Evolutionary conservation across 1,140 invertebrate species (phyloP), one percentile per base, ranked within the genome.

Genomic region (Trachymyrmex septentrionalis): DNA sequence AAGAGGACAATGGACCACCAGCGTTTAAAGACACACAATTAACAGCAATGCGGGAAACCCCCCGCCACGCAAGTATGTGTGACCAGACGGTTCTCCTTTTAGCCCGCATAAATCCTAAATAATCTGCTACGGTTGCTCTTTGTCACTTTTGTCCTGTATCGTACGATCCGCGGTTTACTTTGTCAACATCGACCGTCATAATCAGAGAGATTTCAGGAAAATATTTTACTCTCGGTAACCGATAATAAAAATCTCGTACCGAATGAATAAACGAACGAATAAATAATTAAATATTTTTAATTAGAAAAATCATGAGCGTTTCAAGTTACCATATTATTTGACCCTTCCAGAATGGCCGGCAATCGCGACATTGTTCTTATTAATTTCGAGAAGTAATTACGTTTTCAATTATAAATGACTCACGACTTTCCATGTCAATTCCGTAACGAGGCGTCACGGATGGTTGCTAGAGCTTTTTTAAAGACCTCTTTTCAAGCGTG

Each of bases 31-130:
- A 84, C 53, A 69, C 9, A 61, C 90, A 92, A 92, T 92, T 92
- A 92, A 81, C 78, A 82, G 90, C 90, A 90, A 91, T 91, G 88
- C 88, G 88, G 88, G 86, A 87, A 82, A 80, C 24, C 88, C 59
- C 90, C 90, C 16, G 81, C 38, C 27, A 4, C 30, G 5, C 30
- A 73, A 73, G 85, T 34, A 14, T 82, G 59, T 30, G 0, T 44
- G 38, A 44, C 5, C 38, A 44, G 27, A 69, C 30, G 63, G 63
- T 75, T 73, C 76, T 73, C 76, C 67, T 85, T 86, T 77, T 80
- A 76, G 78, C 90, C 89, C 86, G 90, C 90, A 91, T 91, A 86
- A 86, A 90, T 89, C 63, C 64, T 53, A 27, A 12, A 9, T 30
- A 21, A 24, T 34, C 57, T 21, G 16, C 14, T 44, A 14, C n/a